Base-by-base conservation (phyloP, 2,797 vertebrate species). In the Aplochiton taeniatus region DNA sequence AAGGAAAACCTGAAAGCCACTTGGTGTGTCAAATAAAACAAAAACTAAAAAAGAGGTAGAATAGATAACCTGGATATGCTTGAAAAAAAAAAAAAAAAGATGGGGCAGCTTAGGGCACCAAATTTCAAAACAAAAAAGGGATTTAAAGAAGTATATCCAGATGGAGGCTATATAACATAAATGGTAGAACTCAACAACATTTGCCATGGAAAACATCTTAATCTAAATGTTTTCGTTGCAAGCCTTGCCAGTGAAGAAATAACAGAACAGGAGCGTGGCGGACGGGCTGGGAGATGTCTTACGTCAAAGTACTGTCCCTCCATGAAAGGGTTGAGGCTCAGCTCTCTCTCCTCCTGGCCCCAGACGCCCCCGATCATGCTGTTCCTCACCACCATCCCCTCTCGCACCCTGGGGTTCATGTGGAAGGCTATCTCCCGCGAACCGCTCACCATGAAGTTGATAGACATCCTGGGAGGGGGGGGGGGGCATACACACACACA, bases 261-360 rank as follows among this genome's bases (percentile, higher is more conserved):
- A 31, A 47, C 46, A 47, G n/a, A 47, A 31, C 31, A 31, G 31
- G 31, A 31, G 31, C 31, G 6, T 31, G 31, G 31, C 31, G 31
- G 31, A 31, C 6, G 31, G 31, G 31, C 31, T 31, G 31, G 31
- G 31, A 31, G 31, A 31, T 31, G 20, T 77, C 94, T 92, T 65
- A 95, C 94, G 2, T 95, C 94, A 58, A 95, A 95, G 89, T 89
- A 94, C 65, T 93, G 91, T 42, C 95, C 94, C 19, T 87, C 88
- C 17, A 56, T 44, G 69, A 96, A 95, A 0, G 94, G 95, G 82
- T 87, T 93, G 57, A 73, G 9, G 49, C 65, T 0, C 1, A 91
- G 0, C n/a, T 91, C 88, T 11, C 60, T 69, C 31, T 96, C 95
- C 80, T 95, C 94, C 0, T 74, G 0, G 0, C 94, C 95, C 95